Conservation (phyloP, 2,797 vertebrate species). For the Hephaestus fuliginosus region DNA sequence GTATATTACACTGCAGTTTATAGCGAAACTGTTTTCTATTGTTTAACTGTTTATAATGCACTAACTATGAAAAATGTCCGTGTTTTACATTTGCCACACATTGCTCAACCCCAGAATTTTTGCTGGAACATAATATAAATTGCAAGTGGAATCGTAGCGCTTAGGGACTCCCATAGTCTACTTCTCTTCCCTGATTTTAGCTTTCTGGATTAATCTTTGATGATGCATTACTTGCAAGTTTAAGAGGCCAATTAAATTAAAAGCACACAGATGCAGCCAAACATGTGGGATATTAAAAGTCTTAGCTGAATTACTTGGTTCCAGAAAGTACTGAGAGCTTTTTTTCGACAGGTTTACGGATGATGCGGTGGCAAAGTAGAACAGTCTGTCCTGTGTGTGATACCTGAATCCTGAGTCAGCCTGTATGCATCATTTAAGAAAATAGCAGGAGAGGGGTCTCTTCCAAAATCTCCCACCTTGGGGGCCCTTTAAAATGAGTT, state of each 20-base stretch:
- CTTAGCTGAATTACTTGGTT: conserved; percentile 35
- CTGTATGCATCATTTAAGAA: conserved; percentile 49
- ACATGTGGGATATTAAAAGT: conserved; percentile 49
- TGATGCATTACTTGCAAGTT: conserved; percentile 62
- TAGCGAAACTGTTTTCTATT: conserved; percentile 18
- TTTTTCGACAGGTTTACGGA: conserved; percentile 40
- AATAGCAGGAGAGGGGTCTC: conserved; percentile 57
- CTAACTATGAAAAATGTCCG: conserved; percentile 44
- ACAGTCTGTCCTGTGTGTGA: conserved; percentile 48
- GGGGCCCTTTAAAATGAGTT: conserved; percentile 78
- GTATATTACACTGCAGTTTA: conserved; percentile 23
- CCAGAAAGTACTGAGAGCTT: conserved; percentile 15
- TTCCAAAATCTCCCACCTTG: conserved; percentile 64
- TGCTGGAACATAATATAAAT: conserved; percentile 50
- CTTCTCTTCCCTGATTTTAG: conserved; percentile 57
- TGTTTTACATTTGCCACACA: conserved; percentile 56
- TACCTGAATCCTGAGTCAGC: conserved; percentile 50
- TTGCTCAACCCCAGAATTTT: conserved; percentile 42
- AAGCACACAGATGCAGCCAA: conserved; percentile 60
- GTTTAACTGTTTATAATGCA: conserved; percentile 31
- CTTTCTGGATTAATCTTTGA: conserved; percentile 68
- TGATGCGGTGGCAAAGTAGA: conserved; percentile 33
- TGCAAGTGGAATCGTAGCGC: conserved; percentile 35
- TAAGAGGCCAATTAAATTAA: conserved; percentile 66
- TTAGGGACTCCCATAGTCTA: conserved; percentile 46